Evolutionary conservation across 2,888 invertebrate species (phyloP).

Genomic region (Thera britannica): DNA sequence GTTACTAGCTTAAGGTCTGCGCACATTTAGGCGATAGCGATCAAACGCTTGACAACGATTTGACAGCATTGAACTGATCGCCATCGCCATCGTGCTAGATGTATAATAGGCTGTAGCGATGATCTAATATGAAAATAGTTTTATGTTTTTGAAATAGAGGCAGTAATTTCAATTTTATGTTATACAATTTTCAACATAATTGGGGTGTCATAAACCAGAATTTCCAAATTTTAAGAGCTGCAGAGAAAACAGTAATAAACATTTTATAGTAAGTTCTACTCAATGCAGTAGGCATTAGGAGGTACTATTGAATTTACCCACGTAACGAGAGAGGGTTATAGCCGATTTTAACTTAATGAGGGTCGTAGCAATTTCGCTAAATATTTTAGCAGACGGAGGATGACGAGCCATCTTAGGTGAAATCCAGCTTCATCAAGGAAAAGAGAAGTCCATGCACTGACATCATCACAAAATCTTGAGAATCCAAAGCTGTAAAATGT

Average conservation of each 20-base stretch:
- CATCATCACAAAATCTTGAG: too few species aligned
- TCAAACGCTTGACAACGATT: too few species aligned
- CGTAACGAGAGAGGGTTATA: too few species aligned
- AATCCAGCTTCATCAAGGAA: too few species aligned
- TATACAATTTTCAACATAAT: not conserved
- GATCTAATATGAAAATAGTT: not conserved
- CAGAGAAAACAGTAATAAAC: not conserved
- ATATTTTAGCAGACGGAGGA: conserved; percentile 19
- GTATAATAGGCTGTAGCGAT: too few species aligned
- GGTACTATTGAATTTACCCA: too few species aligned
- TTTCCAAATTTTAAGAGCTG: not conserved
- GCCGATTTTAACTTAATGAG: not conserved
- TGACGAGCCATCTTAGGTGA: too few species aligned
- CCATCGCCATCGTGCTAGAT: too few species aligned
- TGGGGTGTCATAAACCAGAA: not conserved
- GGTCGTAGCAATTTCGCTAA: not conserved
- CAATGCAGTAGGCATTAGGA: not conserved
- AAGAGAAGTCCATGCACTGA: too few species aligned
- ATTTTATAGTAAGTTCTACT: not conserved
- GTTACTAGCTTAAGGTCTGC: not conserved
- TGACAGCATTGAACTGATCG: too few species aligned
- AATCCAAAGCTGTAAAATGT: too few species aligned
- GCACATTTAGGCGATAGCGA: too few species aligned
- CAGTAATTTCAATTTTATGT: not conserved
- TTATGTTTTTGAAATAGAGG: not conserved